Percentiles rank a stretch among this genome's conserved stretches.
phyloP scores from a whole-genome alignment of 2,797 vertebrate species.

The Sebastes melanostomus region DNA sequence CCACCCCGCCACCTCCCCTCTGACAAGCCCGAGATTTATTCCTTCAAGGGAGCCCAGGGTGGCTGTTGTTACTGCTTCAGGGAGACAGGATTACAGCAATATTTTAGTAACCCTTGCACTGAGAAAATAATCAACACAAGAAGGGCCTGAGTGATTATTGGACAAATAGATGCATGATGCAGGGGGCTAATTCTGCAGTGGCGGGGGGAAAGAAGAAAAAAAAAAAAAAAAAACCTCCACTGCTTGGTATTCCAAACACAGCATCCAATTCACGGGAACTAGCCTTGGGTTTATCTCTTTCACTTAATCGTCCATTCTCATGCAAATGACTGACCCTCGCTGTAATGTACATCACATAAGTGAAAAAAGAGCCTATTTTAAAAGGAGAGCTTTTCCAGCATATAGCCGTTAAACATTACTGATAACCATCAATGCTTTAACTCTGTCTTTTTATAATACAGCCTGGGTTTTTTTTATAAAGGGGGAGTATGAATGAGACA shows the following conservation, averaged over 20 bases:
- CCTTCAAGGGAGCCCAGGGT: slow-evolving; percentile 57
- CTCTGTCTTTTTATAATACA: slow-evolving; percentile 31
- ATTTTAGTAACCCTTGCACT: slow-evolving; percentile 76
- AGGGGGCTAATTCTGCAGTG: slow-evolving; percentile 58
- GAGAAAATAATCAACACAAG: slow-evolving; percentile 73
- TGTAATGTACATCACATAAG: slow-evolving; percentile 78
- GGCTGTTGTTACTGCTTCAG: slow-evolving; percentile 55
- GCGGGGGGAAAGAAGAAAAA: slow-evolving; percentile 13
- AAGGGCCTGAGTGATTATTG: slow-evolving; percentile 66
- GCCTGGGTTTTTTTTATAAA: neutral
- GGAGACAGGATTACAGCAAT: slow-evolving; percentile 74
- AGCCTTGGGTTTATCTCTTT: slow-evolving; percentile 78
- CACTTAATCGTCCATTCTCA: slow-evolving; percentile 77
- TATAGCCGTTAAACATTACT: slow-evolving; percentile 66
- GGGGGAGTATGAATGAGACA: neutral
- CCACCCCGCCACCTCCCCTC: slow-evolving; percentile 2
- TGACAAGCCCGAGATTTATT: slow-evolving; percentile 70
- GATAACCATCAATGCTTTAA: slow-evolving; percentile 54
- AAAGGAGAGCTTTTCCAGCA: slow-evolving; percentile 52
- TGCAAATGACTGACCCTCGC: slow-evolving; percentile 77
- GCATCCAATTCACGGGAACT: slow-evolving; percentile 72
- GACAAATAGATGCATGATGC: slow-evolving; percentile 70
- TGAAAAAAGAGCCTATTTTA: slow-evolving; percentile 62
- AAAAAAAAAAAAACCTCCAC: slow-evolving; percentile 19
- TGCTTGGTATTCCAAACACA: slow-evolving; percentile 75